phyloP scores from a whole-genome alignment of 2,797 vertebrate genomes.

The Myiothlypis coronata region DNA sequence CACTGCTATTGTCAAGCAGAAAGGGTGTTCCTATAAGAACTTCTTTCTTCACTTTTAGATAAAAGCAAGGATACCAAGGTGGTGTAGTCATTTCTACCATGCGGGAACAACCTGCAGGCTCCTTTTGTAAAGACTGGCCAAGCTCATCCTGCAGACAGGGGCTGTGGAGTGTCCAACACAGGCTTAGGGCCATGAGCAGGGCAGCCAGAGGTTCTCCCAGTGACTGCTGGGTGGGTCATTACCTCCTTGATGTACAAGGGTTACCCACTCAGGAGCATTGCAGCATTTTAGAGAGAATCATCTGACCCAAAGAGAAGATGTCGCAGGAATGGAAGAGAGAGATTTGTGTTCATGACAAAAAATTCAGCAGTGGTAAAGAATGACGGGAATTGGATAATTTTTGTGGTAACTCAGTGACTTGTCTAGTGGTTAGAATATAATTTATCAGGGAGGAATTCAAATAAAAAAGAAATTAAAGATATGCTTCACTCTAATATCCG shows the following conservation, averaged over 20 bases:
- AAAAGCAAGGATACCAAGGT: not conserved
- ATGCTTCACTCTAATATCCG: not conserved
- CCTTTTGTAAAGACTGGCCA: not conserved
- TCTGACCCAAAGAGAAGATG: not conserved
- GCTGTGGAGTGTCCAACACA: not conserved
- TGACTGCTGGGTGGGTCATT: not conserved
- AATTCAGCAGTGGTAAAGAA: not conserved
- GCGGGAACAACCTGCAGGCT: not conserved
- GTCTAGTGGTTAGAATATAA: not conserved
- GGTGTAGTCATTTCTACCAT: accelerated
- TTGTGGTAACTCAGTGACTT: not conserved
- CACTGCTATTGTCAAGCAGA: not conserved
- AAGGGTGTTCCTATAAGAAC: accelerated
- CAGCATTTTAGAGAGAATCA: not conserved
- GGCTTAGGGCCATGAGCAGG: not conserved
- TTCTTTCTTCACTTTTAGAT: not conserved
- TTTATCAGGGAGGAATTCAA: not conserved
- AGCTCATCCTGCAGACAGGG: not conserved
- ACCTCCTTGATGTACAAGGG: too few species aligned
- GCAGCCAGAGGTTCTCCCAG: not conserved
- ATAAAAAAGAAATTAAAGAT: not conserved
- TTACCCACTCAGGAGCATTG: not conserved
- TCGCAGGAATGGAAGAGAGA: not conserved
- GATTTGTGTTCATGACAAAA: not conserved
- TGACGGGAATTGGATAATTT: not conserved